Evolutionary conservation across 1,140 invertebrate species (phyloP).

Genomic region (Monomorium pharaonis): DNA sequence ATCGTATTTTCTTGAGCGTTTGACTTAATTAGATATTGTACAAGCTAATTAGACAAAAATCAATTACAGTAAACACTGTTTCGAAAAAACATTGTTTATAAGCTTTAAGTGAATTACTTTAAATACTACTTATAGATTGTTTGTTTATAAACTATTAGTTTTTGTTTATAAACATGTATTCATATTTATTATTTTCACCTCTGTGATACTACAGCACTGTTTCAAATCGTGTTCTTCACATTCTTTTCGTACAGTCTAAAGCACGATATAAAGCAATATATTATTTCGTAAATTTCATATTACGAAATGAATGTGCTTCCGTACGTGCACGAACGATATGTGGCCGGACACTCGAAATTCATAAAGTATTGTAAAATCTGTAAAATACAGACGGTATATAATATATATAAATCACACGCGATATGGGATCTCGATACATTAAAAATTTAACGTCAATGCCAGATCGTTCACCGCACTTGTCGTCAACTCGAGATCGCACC

Average conservation of each 20-base stretch:
- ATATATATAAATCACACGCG: not conserved
- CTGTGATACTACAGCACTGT: not conserved
- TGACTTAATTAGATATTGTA: not conserved
- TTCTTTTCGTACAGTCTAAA: not conserved
- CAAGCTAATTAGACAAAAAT: not conserved
- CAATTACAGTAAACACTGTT: not conserved
- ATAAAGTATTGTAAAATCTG: not conserved
- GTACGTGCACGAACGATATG: not conserved
- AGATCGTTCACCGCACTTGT: slow-evolving; percentile 19
- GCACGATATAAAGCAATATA: not conserved
- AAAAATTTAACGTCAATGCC: slow-evolving; percentile 14
- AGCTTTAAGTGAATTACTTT: not conserved
- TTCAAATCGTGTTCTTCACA: not conserved
- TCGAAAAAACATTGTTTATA: not conserved
- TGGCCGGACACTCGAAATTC: not conserved
- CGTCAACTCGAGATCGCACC: slow-evolving; percentile 1
- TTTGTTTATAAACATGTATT: not conserved
- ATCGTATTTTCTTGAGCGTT: not conserved
- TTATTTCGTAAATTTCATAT: not conserved
- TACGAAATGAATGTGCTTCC: not conserved
- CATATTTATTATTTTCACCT: slow-evolving; percentile 11
- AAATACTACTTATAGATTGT: not conserved
- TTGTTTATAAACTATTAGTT: not conserved
- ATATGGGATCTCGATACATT: not conserved
- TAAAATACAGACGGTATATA: not conserved